A percentile compares a stretch with the other conserved stretches of the same genome.
Conservation (phyloP, 2,888 invertebrate species). For the Myopa tessellatipennis region DNA sequence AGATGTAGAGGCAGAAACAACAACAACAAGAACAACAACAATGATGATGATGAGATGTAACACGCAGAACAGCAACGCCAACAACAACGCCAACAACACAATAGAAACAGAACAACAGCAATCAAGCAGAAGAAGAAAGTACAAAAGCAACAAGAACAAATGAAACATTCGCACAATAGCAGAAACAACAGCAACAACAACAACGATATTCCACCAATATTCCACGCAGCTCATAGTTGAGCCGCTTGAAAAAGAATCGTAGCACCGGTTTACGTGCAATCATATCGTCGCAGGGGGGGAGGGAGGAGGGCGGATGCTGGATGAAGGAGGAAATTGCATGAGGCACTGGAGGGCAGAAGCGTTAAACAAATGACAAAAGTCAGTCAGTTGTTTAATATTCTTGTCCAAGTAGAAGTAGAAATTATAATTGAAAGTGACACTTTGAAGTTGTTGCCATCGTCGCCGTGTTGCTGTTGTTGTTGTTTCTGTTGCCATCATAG, state of each 20-base stretch:
- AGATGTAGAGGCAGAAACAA: background rate
- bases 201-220: background rate
- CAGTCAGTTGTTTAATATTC: background rate
- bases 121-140: background rate
- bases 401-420: background rate
- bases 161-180: no score
- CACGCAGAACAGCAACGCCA: background rate
- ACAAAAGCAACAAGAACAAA: background rate
- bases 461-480: background rate
- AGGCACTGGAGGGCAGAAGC: no score
- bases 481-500: no score
- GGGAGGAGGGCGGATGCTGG: no score
- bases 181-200: background rate
- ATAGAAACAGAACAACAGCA: background rate
- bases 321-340: no score
- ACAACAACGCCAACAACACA: background rate
- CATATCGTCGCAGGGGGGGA: no score
- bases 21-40: background rate
- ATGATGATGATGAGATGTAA: background rate
- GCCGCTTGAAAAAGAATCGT: no score
- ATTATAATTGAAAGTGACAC: conserved; percentile 19
- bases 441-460: background rate
- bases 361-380: no score
- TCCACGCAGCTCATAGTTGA: no score
- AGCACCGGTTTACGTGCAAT: no score